phyloP scores from a whole-genome alignment of 2,888 invertebrate genomes.

The Hoplodrina blanda region DNA sequence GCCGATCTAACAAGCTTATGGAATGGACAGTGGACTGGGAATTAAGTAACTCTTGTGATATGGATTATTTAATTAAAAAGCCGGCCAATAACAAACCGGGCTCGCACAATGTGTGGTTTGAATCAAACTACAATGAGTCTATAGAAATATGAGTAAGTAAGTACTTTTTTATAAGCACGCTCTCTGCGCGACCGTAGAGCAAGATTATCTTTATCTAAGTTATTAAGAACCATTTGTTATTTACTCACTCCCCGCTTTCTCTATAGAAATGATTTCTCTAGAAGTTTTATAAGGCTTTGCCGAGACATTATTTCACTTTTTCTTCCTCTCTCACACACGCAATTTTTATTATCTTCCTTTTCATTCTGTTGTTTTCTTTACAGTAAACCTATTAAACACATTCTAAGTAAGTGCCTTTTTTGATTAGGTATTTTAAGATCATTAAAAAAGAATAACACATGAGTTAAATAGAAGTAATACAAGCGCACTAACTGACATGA shows the following conservation, averaged over 20 bases:
- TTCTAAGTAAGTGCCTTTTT: constrained; percentile 4
- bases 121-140: too few relatives aligned
- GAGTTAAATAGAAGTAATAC: too few relatives aligned
- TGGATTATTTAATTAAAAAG: too few relatives aligned
- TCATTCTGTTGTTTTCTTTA: constrained; percentile 34
- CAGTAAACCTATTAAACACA: constrained; percentile 25
- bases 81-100: too few relatives aligned
- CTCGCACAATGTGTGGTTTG: too few relatives aligned
- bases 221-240: constrained; percentile 42
- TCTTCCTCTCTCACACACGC: constrained; percentile 23
- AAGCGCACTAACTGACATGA: too few relatives aligned
- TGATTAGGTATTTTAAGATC: constrained; percentile 1
- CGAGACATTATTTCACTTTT: constrained; percentile 47
- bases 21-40: background rate
- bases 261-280: constrained; percentile 43
- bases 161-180: background rate
- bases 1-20: background rate
- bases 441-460: background rate
- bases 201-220: constrained; percentile 6
- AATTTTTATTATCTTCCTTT: constrained; percentile 39
- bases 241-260: constrained; percentile 18
- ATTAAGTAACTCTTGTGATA: background rate
- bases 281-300: constrained; percentile 48
- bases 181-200: background rate
- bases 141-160: too few relatives aligned